Conservation (phyloP, 2,888 invertebrate genomes). For the Gerosis bhagava region DNA sequence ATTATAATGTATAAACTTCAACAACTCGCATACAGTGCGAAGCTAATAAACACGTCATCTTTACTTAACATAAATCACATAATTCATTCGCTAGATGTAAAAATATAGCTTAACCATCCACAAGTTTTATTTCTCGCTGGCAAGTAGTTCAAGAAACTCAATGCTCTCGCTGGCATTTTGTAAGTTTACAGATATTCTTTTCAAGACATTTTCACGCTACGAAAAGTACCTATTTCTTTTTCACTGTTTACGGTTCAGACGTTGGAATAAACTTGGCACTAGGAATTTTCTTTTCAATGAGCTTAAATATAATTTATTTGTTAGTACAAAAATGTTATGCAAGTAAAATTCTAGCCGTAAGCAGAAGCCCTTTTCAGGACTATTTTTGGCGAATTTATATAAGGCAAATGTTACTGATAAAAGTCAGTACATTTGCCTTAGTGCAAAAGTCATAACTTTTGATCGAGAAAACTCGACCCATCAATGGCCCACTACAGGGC, state of each 20-base stretch:
- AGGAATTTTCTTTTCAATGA: constrained; percentile 7
- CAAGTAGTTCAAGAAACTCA: background rate
- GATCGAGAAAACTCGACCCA: too few species aligned
- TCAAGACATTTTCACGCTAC: constrained; percentile 11
- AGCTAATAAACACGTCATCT: too few species aligned
- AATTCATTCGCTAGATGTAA: too few species aligned
- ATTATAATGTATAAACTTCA: too few species aligned
- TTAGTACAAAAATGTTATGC: constrained; percentile 11
- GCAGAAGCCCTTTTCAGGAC: background rate
- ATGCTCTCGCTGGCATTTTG: constrained; percentile 3
- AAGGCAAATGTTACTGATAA: too few species aligned
- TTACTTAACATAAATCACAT: too few species aligned
- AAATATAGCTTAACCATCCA: background rate
- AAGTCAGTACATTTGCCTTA: too few species aligned
- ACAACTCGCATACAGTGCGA: too few species aligned
- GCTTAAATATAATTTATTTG: constrained; percentile 14
- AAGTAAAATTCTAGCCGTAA: background rate
- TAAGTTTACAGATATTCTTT: constrained; percentile 14
- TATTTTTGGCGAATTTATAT: too few species aligned
- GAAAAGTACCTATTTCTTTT: constrained; percentile 10
- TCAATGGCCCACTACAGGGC: too few species aligned
- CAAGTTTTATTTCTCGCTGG: background rate
- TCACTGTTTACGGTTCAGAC: constrained; percentile 10
- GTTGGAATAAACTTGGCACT: constrained; percentile 11
- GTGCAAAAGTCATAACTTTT: too few species aligned